Percentiles rank a stretch among this genome's conserved stretches.
phyloP scores from a whole-genome alignment of 37 sponge, comb jelly and placozoan species.

The Aplysina aerophoba region DNA sequence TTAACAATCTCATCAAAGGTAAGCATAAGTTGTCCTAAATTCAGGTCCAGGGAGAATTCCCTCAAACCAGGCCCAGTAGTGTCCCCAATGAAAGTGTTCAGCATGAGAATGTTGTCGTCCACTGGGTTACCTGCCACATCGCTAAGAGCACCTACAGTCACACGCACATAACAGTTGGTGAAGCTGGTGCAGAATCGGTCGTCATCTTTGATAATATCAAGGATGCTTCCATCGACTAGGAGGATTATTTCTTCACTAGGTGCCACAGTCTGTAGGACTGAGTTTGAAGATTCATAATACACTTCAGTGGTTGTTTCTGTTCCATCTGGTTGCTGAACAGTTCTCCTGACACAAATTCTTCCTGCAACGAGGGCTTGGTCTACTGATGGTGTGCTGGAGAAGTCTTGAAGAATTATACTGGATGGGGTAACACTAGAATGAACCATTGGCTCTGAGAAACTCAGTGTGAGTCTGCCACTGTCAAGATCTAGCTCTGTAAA shows the following conservation, averaged over 20 bases:
- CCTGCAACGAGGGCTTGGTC: not conserved
- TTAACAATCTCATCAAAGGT: conserved; percentile 81
- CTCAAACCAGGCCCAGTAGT: conserved; percentile 64
- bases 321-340: conserved; percentile 61
- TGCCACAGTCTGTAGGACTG: too few species aligned
- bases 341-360: conserved; percentile 50
- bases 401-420: conserved; percentile 47
- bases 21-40: conserved; percentile 63
- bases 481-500: conserved; percentile 65
- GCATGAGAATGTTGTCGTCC: not conserved
- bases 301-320: conserved; percentile 39
- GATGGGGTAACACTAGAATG: conserved; percentile 56
- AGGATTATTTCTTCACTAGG: too few species aligned
- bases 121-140: conserved; percentile 69
- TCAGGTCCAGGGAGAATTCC: conserved; percentile 67
- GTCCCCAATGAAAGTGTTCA: conserved; percentile 56
- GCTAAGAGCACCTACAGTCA: conserved; percentile 40
- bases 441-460: conserved; percentile 82
- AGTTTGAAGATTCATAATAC: not conserved
- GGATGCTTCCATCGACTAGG: conserved; percentile 2
- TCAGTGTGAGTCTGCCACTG: conserved; percentile 63
- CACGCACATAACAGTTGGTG: conserved; percentile 66
- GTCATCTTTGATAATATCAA: conserved; percentile 53
- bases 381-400: not conserved
- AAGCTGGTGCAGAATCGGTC: conserved; percentile 51